Evolutionary conservation across 2,113 vertebrate species (phyloP), one percentile per base, ranked within the genome.

Genomic region (Gymnocephalus cernua): DNA sequence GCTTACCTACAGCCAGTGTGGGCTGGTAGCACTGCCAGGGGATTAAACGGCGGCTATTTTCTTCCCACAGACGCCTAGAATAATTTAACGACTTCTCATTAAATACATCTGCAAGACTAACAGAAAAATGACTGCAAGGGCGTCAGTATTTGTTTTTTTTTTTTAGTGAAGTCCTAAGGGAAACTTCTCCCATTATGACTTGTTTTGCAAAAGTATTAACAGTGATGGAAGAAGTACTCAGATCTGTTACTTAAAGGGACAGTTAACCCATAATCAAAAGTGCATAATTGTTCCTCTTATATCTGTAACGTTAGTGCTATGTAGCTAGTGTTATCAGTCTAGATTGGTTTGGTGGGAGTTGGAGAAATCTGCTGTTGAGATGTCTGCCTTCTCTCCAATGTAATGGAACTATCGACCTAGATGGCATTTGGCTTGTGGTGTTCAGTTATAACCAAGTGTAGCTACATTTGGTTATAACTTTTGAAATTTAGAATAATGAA

Each of bases 1-100:
- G 83, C 50, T 89, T 84, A 91, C 91, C 86, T 85, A 45, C 4
- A 77, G 80, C 82, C 56, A 70, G n/a, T 68, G 84, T 47, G 74
- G 64, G 67, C 74, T 76, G 77, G 66, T 59, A 56, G 3, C 82
- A 5, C 56, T 50, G 74, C 48, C 38, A 12, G 71, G 59, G 82
- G 89, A 92, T 93, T 92, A 89, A 6, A 85, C 2, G 0, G 13
- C 1, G 70, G 61, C 81, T 71, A 51, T 57, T 85, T 75, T 56
- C 47, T 51, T 11, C 48, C 62, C 71, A 23, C 71, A 18, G 56
- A 45, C 57, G 14, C 83, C 29, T 53, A 65, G n/a, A 82, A 69
- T 77, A 77, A 78, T 23, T 6, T 2, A 2, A 13, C 12, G 14
- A 11, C 58, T 13, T 13, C 29, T 61, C 3, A 4, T 65, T 35